Evolutionary conservation across 2,888 invertebrate genomes (phyloP), one percentile per base, ranked within the genome.

Genomic region (Caenorhabditis sp.): DNA sequence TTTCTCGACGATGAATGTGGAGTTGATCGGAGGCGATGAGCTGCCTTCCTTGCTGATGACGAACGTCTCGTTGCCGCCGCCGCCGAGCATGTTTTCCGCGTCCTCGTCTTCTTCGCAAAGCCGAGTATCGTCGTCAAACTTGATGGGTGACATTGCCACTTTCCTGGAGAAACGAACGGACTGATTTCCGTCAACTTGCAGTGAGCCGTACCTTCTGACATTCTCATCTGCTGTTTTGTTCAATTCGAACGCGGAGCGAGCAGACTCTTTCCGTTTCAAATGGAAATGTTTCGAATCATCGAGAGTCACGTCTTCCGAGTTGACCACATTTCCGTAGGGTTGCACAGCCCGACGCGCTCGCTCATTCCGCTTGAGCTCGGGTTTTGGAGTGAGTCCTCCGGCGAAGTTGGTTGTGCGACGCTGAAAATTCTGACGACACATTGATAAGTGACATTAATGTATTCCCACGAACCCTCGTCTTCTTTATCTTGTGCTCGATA

Each of bases 61-160:
- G 20, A 65, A 73, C 1, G 73, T 73, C 22, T 43, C 48, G 30
- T 61, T 61, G 30, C n/a, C n/a, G n/a, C n/a, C n/a, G n/a, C n/a
- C n/a, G n/a, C n/a, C n/a, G n/a, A n/a, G n/a, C n/a, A n/a, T n/a
- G n/a, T n/a, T n/a, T n/a, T n/a, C n/a, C n/a, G n/a, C n/a, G n/a
- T 68, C 58, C 45, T 75, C 75, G 17, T 75, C 63, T 0, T 20
- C 62, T 39, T 58, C 75, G 4, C 43, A 24, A 11, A 70, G 41
- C 9, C 56, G 61, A 1, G 75, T 75, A 1, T 70, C 63, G 32
- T 75, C 75, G 32, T 56, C 63, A 7, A 50, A 48, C 22, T 50
- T 56, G 45, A 75, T 75, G 1, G 75, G 75, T 6, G 75, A 75
- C 70, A 75, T 70, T 13, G 75, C 62, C 1, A 75, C 70, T 32